phyloP scores from a whole-genome alignment of 2,888 invertebrate genomes.

The Tolmerus cingulatus region DNA sequence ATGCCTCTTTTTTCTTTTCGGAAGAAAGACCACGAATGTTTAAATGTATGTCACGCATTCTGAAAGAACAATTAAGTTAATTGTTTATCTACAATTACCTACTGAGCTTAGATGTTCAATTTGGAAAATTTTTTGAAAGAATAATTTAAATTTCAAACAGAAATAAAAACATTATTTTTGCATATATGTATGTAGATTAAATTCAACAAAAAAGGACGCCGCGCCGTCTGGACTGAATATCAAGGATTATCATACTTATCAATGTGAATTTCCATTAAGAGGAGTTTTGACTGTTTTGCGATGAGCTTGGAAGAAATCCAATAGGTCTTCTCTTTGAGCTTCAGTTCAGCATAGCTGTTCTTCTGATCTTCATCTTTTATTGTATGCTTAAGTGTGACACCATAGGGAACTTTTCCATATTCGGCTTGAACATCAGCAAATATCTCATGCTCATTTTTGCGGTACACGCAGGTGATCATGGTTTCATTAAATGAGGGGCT shows the following conservation, averaged over 20 bases:
- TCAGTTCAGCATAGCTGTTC: conserved; percentile 72
- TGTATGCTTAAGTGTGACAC: conserved; percentile 71
- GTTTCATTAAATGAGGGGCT: conserved; percentile 79
- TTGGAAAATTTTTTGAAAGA: not conserved
- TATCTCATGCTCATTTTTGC: conserved; percentile 73
- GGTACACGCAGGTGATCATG: conserved; percentile 71
- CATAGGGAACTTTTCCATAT: conserved; percentile 71
- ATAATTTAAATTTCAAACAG: not conserved
- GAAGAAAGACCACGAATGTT: conserved; percentile 71
- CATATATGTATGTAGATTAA: no score
- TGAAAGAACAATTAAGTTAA: conserved; percentile 54
- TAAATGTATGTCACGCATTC: conserved; percentile 78
- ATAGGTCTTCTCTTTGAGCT: conserved; percentile 73
- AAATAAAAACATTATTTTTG: no score
- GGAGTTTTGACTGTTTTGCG: conserved; percentile 71
- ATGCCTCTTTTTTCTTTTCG: conserved; percentile 70
- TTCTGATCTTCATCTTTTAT: conserved; percentile 69
- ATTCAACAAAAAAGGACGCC: no score
- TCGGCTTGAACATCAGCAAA: conserved; percentile 73
- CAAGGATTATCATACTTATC: conserved; percentile 71
- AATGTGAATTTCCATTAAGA: conserved; percentile 77
- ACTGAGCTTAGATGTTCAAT: not conserved
- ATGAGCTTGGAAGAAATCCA: conserved; percentile 73
- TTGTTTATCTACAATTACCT: not conserved
- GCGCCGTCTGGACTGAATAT: no score